phyloP scores from a whole-genome alignment of 2,888 invertebrate species.

The Didymodactylos carnosus region DNA sequence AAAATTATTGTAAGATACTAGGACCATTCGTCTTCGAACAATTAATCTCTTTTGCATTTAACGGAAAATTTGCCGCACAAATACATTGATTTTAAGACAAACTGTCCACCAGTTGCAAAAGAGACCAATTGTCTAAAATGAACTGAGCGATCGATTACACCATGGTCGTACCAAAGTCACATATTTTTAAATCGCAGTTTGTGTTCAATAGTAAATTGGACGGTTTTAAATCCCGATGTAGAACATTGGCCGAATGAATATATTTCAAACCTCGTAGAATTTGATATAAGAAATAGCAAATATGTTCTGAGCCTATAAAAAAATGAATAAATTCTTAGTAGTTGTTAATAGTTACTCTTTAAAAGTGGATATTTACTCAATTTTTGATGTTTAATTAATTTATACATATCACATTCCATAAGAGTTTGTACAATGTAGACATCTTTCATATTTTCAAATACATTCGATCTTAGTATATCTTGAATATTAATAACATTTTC shows the following conservation, averaged over 20 bases:
- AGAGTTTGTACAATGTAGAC: constrained; percentile 91
- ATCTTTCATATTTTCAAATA: constrained; percentile 41
- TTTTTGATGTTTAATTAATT: constrained; percentile 95
- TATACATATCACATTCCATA: constrained; percentile 99
- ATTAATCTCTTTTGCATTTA: too few relatives aligned
- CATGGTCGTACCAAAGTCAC: constrained; percentile 99
- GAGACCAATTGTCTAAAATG: too few relatives aligned
- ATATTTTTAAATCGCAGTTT: constrained; percentile 91
- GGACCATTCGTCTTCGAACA: too few relatives aligned
- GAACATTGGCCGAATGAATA: constrained; percentile 95
- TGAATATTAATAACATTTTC: constrained; percentile 99
- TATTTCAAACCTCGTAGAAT: constrained; percentile 60
- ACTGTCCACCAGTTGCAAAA: too few relatives aligned
- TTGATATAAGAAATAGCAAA: constrained; percentile 98
- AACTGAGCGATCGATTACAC: too few relatives aligned
- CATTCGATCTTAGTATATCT: constrained; percentile 81
- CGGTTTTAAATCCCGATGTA: constrained; percentile 88
- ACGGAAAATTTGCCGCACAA: too few relatives aligned
- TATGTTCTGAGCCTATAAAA: constrained; percentile 51
- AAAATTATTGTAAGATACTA: too few relatives aligned
- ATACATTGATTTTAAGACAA: too few relatives aligned
- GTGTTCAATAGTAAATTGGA: constrained; percentile 93
- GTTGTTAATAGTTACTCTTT: neutral
- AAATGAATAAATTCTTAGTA: neutral
- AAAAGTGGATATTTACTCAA: too few relatives aligned